Conservation (phyloP, 2,113 vertebrate species). For the Sula dactylatra region DNA sequence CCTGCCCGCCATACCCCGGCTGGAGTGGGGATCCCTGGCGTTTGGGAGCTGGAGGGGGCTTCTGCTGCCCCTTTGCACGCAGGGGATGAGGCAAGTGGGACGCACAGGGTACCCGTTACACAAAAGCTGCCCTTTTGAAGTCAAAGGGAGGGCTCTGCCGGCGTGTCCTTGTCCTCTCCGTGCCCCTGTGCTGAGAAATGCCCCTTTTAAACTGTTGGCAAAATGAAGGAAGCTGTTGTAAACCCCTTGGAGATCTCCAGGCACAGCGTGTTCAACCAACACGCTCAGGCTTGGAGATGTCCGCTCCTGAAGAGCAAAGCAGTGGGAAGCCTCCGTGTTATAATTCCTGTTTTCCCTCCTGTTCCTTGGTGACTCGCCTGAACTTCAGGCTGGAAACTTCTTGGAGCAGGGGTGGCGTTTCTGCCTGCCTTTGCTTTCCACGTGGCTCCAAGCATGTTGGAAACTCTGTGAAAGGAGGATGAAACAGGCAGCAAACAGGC, state of each 20-base stretch:
- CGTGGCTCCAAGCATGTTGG: neutral
- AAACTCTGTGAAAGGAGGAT: neutral
- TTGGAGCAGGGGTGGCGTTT: neutral
- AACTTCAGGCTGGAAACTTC: conserved; percentile 23
- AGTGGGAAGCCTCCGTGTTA: neutral
- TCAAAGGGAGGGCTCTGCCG: neutral
- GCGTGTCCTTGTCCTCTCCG: neutral
- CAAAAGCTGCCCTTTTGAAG: neutral
- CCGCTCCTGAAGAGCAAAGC: neutral
- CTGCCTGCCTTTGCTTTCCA: neutral
- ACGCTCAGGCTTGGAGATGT: neutral
- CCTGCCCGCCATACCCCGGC: neutral
- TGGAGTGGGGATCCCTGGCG: neutral
- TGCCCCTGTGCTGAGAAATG: neutral
- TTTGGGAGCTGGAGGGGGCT: neutral
- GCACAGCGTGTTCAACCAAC: neutral
- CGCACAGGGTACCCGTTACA: neutral
- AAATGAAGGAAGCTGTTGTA: neutral
- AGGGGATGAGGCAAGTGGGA: neutral
- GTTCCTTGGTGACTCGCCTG: neutral
- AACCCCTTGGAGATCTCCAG: neutral
- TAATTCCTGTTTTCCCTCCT: neutral
- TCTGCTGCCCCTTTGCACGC: neutral
- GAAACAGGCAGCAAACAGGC: neutral
- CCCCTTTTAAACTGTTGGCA: neutral